These are phyloP conservation scores for Turdus rufiventris DNA, from an alignment of 2,113 vertebrate genomes.

Conservation along the genomic window DNA sequence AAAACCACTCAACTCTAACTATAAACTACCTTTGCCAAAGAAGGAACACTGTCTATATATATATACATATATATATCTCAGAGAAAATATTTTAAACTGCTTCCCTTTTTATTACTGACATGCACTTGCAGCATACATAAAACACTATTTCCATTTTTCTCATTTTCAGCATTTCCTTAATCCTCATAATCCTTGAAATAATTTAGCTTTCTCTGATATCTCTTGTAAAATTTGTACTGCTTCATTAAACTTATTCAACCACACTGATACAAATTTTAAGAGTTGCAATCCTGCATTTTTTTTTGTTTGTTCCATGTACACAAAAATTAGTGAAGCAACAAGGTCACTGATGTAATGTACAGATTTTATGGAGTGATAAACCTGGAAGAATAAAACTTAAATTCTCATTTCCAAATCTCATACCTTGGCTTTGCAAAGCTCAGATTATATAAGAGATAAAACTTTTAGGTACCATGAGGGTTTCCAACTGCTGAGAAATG, in stretches of 20 bases:
- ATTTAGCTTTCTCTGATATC: background rate
- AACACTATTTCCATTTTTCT: background rate
- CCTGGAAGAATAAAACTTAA: background rate
- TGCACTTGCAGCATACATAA: background rate
- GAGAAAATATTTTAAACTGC: background rate
- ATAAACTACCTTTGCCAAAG: background rate
- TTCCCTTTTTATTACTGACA: background rate
- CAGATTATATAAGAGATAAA: background rate
- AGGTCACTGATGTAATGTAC: background rate
- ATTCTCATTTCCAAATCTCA: background rate
- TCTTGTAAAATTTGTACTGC: background rate
- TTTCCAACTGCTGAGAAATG: background rate
- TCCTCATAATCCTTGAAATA: background rate
- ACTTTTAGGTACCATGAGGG: background rate
- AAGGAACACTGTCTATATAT: background rate
- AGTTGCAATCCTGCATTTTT: background rate
- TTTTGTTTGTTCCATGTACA: background rate
- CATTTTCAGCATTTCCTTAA: background rate
- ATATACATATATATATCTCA: too few relatives aligned
- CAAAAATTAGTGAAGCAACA: background rate
- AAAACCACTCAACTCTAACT: fast-evolving
- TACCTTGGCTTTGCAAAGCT: background rate
- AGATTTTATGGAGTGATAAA: background rate
- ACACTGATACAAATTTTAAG: background rate
- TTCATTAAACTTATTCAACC: background rate